Evolutionary conservation across 2,888 invertebrate species (phyloP).

Genomic region (Catocala fraxini): DNA sequence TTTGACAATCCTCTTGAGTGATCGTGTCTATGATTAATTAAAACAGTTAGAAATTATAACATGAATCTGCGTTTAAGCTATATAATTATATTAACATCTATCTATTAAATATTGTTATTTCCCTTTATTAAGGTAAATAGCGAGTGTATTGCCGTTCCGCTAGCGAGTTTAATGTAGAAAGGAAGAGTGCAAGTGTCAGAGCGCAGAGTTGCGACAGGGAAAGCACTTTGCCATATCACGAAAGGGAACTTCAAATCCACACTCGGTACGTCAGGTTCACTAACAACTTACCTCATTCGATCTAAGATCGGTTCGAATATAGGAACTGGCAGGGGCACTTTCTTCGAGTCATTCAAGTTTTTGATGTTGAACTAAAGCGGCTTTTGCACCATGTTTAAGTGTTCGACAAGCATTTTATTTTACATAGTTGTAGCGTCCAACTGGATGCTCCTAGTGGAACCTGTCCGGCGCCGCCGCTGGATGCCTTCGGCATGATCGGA

Average conservation of each 20-base stretch:
- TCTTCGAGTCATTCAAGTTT: slow-evolving; percentile 73
- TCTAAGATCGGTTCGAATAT: slow-evolving; percentile 68
- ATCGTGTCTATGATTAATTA: slow-evolving; percentile 10
- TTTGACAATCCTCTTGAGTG: slow-evolving; percentile 13
- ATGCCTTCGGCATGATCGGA: slow-evolving; percentile 74
- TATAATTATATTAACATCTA: slow-evolving; percentile 11
- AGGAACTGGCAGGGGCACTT: slow-evolving; percentile 77
- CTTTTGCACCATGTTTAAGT: slow-evolving; percentile 53
- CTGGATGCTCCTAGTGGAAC: slow-evolving; percentile 58
- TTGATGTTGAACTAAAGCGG: slow-evolving; percentile 57
- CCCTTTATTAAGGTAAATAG: slow-evolving; percentile 29
- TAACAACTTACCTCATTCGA: slow-evolving; percentile 70
- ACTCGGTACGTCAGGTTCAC: slow-evolving; percentile 67
- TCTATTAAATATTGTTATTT: slow-evolving; percentile 4
- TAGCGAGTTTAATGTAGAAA: slow-evolving; percentile 75
- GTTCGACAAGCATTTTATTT: slow-evolving; percentile 53
- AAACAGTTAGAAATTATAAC: background rate
- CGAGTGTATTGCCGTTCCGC: slow-evolving; percentile 46
- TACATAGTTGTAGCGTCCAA: slow-evolving; percentile 62
- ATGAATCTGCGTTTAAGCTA: too few species aligned
- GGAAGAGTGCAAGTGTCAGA: slow-evolving; percentile 84
- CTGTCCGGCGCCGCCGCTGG: slow-evolving; percentile 48
- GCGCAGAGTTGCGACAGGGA: slow-evolving; percentile 79
- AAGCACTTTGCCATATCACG: slow-evolving; percentile 80
- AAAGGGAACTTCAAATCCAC: slow-evolving; percentile 83